Percentiles rank a stretch among this genome's conserved stretches.
phyloP scores from a whole-genome alignment of 2,113 vertebrate genomes.

The Microtus montanus region DNA sequence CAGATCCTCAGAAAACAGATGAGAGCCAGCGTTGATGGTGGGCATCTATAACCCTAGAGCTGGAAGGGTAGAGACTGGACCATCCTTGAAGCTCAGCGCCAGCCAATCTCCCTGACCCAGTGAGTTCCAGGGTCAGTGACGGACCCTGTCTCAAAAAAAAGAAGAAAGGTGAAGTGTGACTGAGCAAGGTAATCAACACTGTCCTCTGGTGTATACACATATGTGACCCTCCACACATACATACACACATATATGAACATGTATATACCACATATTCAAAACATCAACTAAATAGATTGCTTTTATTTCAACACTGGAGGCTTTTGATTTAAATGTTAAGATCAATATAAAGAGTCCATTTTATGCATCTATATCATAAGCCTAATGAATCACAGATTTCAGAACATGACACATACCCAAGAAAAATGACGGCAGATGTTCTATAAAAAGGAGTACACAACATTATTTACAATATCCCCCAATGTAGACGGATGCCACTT shows the following conservation, averaged over 20 bases:
- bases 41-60: background rate
- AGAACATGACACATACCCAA: background rate
- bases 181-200: background rate
- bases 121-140: background rate
- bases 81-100: background rate
- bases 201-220: background rate
- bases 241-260: background rate
- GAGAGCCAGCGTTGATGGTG: background rate
- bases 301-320: background rate
- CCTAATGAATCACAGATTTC: background rate
- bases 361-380: background rate
- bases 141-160: background rate
- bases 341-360: background rate
- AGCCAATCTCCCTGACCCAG: too few species aligned
- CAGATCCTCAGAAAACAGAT: background rate
- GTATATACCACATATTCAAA: background rate
- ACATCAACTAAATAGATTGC: background rate
- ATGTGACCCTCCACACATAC: background rate
- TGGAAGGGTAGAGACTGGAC: too few species aligned
- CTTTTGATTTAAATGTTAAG: background rate
- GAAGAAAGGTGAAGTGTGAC: background rate
- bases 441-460: background rate
- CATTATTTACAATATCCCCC: background rate
- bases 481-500: fast-evolving
- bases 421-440: background rate